Evolutionary conservation across 2,797 vertebrate species (phyloP), one percentile per base, ranked within the genome.

Genomic region (Propithecus deckenii): DNA sequence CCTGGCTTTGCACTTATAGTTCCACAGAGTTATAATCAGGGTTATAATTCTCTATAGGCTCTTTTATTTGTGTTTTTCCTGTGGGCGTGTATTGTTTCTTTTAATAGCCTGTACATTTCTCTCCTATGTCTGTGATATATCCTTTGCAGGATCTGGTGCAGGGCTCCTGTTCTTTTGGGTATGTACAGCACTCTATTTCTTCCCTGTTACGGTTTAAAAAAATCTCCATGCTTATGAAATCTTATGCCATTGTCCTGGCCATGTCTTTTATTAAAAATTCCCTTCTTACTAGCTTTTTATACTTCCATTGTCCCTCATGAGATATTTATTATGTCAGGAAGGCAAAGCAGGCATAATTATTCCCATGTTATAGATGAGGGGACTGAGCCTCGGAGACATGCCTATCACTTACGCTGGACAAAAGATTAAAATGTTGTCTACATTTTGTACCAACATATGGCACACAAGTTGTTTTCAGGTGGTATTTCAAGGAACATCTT

Each of bases 1-100:
- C 20, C 63, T 90, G 4, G 17, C 48, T 92, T 67, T 92, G 61
- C 46, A 25, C 75, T 90, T 11, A 2, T 3, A 28, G n/a, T 32
- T 38, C 59, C 4, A 15, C 1, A 74, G 80, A 72, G 28, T 50
- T 80, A 65, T 78, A 65, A 71, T 30, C 55, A 76, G 76, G 43
- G 20, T 67, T 52, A 7, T 50, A 67, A 25, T 79, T 92, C 81
- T 81, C 81, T 38, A 48, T 75, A 46, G 80, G 72, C 25, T 76
- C 50, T 89, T 78, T 93, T 74, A 72, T 87, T 86, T 90, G 90
- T 90, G 94, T 85, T 85, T 91, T 97, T 65, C 87, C 17, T 8
- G 92, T 93, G 96, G 87, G 80, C 30, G 76, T 92, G 81, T 12
- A 93, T 94, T 96, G 87, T 92, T 94, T 95, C 95, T 69, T 95